These are phyloP conservation scores for Epinephelus cyanopodus DNA, from an alignment of 2,113 vertebrate species.

Conservation along the genomic window DNA sequence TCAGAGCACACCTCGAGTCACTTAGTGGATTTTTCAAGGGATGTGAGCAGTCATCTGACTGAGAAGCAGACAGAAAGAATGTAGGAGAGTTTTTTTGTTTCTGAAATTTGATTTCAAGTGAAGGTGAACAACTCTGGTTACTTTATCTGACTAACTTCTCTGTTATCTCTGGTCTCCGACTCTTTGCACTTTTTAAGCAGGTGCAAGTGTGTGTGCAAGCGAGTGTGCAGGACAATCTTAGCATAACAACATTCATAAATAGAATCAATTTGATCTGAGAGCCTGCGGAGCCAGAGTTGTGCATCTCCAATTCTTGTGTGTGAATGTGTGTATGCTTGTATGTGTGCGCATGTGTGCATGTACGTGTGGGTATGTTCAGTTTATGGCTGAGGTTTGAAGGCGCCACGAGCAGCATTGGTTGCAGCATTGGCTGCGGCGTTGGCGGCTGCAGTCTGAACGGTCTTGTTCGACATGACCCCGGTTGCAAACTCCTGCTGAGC, in stretches of 20 bases:
- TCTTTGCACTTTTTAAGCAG: slow-evolving; percentile 25
- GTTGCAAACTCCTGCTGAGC: slow-evolving; percentile 99
- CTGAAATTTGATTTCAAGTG: slow-evolving; percentile 25
- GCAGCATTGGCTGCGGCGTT: slow-evolving; percentile 88
- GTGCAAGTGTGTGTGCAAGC: too few relatives aligned
- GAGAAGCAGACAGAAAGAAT: slow-evolving; percentile 51
- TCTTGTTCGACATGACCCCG: slow-evolving; percentile 99
- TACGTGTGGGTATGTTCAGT: slow-evolving; percentile 5
- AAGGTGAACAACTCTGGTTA: slow-evolving; percentile 65
- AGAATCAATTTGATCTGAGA: slow-evolving; percentile 49
- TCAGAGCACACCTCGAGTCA: slow-evolving; percentile 43
- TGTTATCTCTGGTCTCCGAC: slow-evolving; percentile 9
- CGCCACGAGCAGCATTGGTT: slow-evolving; percentile 91
- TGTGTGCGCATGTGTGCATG: slow-evolving; percentile 25
- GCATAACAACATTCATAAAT: slow-evolving; percentile 45
- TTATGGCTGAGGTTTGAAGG: slow-evolving; percentile 88
- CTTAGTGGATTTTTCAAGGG: slow-evolving; percentile 43
- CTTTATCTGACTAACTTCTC: neutral
- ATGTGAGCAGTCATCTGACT: slow-evolving; percentile 59
- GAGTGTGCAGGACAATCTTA: slow-evolving; percentile 33
- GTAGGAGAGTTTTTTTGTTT: slow-evolving; percentile 30
- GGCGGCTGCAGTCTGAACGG: slow-evolving; percentile 96
- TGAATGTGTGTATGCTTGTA: slow-evolving; percentile 5
- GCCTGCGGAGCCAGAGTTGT: slow-evolving; percentile 61
- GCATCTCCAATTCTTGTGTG: slow-evolving; percentile 56